Conservation (phyloP, 2,113 vertebrate genomes). For the Paedocypris sp. region DNA sequence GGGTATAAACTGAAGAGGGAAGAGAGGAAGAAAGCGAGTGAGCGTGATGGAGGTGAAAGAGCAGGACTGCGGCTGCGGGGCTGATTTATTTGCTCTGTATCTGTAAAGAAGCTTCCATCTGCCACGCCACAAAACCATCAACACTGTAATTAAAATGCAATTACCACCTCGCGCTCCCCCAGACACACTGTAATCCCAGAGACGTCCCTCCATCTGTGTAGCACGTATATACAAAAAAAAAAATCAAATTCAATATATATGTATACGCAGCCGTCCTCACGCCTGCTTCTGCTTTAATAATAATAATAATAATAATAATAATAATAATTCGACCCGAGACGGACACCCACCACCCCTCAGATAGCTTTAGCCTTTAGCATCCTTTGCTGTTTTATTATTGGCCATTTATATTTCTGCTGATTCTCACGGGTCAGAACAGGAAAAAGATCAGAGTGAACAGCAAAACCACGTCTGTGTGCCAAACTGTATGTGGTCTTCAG, state of each 20-base stretch:
- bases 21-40: not conserved
- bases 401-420: too few species aligned
- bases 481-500: conserved; percentile 1
- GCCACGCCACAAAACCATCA: conserved; percentile 86
- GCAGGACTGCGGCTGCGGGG: conserved; percentile 51
- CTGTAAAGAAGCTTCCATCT: conserved; percentile 92
- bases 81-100: conserved; percentile 78
- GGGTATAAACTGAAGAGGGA: not conserved
- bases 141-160: conserved; percentile 98
- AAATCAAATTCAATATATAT: too few species aligned
- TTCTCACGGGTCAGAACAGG: too few species aligned
- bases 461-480: conserved; percentile 5
- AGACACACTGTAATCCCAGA: conserved; percentile 77
- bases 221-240: conserved; percentile 43
- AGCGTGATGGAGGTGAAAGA: conserved; percentile 20
- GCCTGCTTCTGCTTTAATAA: conserved; percentile 27
- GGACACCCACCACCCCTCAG: too few species aligned
- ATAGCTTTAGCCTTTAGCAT: too few species aligned
- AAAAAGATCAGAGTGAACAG: too few species aligned
- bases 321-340: too few species aligned
- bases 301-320: too few species aligned
- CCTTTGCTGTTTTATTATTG: too few species aligned
- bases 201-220: conserved; percentile 90
- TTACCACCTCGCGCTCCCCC: conserved; percentile 78
- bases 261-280: conserved; percentile 41